Percentiles rank a stretch among this genome's conserved stretches.
These are phyloP conservation scores for Ascaphus truei DNA, from an alignment of 2,113 vertebrate species.

Conservation along the genomic window DNA sequence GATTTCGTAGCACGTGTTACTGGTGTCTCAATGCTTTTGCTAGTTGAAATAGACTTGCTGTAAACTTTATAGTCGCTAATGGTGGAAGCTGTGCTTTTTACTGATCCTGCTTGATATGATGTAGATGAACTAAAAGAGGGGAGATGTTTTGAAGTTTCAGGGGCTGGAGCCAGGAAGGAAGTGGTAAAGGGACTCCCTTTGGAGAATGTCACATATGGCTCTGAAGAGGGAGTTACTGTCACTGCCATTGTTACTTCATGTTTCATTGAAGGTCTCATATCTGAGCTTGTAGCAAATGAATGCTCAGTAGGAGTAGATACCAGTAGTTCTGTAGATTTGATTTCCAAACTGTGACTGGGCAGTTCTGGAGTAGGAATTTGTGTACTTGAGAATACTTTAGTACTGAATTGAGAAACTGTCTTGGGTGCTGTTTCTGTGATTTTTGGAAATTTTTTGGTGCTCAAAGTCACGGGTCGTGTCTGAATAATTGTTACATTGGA, in stretches of 20 bases:
- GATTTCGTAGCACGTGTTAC: not conserved
- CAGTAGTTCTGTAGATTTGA: not conserved
- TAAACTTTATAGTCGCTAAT: conserved; percentile 23
- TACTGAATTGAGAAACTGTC: conserved; percentile 1
- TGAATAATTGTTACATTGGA: conserved; percentile 26
- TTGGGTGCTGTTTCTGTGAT: not conserved
- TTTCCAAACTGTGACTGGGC: conserved; percentile 30
- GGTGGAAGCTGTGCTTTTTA: conserved; percentile 24
- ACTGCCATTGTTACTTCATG: conserved; percentile 14
- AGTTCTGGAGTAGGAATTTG: not conserved
- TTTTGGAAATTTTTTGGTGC: conserved; percentile 28
- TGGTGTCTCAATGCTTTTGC: not conserved
- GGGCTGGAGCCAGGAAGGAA: conserved; percentile 34
- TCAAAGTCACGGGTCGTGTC: conserved; percentile 19
- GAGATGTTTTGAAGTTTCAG: conserved; percentile 3
- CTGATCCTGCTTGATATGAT: conserved; percentile 7
- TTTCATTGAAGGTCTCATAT: conserved; percentile 31
- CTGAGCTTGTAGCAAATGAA: conserved; percentile 36
- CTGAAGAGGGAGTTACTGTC: conserved; percentile 16
- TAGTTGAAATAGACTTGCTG: conserved; percentile 21
- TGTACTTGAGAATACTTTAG: conserved; percentile 26
- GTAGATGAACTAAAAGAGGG: conserved; percentile 36
- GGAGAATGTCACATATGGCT: not conserved
- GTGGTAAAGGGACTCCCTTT: conserved; percentile 15
- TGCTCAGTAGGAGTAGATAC: conserved; percentile 28